These are phyloP conservation scores for Chaetops frenatus DNA, from an alignment of 2,113 vertebrate species.

Conservation along the genomic window DNA sequence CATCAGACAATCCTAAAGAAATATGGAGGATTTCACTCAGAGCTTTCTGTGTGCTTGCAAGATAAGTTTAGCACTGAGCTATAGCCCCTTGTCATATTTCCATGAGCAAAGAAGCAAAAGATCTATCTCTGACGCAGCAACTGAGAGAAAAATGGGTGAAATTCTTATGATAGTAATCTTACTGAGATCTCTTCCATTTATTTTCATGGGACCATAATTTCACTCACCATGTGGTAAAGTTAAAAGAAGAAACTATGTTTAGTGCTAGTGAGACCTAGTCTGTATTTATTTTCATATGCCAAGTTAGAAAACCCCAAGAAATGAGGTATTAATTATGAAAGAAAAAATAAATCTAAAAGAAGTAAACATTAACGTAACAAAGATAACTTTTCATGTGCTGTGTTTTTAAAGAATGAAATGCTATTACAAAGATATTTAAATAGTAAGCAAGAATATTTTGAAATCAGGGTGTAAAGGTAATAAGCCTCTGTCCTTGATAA, in stretches of 20 bases:
- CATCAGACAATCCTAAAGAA: neutral
- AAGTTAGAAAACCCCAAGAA: neutral
- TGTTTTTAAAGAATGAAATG: neutral
- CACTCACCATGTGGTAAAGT: neutral
- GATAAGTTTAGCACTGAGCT: neutral
- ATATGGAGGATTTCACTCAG: neutral
- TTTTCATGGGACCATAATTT: neutral
- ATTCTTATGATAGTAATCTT: neutral
- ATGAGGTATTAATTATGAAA: neutral
- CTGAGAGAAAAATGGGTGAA: neutral
- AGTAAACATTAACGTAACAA: neutral
- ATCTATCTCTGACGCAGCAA: neutral
- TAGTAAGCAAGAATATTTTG: neutral
- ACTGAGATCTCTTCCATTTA: neutral
- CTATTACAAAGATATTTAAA: neutral
- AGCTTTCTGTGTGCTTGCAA: neutral
- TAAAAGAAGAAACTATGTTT: neutral
- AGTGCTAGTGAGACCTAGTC: neutral
- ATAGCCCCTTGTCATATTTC: neutral
- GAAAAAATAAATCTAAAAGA: neutral
- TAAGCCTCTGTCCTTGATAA: neutral
- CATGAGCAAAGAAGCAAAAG: neutral
- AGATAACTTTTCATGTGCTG: neutral
- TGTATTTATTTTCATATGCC: neutral
- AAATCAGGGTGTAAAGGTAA: neutral